Evolutionary conservation across 30 jellyfish, hydroid and myxozoan genomes (phyloP), one percentile per base, ranked within the genome.

Genomic region (Pelagia noctiluca): DNA sequence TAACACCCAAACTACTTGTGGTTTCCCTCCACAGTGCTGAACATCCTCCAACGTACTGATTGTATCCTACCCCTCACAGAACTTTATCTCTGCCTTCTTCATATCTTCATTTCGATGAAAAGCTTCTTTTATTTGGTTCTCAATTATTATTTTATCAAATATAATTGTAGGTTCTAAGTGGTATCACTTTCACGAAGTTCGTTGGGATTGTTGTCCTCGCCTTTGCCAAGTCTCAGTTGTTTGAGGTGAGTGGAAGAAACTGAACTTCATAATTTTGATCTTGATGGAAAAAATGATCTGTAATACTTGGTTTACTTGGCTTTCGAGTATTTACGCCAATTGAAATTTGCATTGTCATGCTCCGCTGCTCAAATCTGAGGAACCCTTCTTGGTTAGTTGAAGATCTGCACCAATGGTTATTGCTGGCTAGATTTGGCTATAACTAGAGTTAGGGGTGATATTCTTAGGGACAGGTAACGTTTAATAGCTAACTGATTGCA

Each of bases 181-280:
- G 99, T 3, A 94, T 94, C 36, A 88, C 99, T 18, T 48, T 94
- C 11, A 94, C 99, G 23, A 94, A 94, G 54, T 80, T 88, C 29
- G 89, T 89, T 48, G 99, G 99, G 3, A 92, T 94, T 21, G 65
- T 90, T 29, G 97, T 94, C 11, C 81, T 94, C 37, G 75, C 90
- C 29, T 88, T 94, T 60, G 89, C 99, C n/a, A 88, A 88, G 54
- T 94, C 99, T 4, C 93, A 94, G 90, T 23, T 94, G 67, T 94
- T 94, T 49, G 97, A 94, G 97, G 97, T 93, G 63, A 32, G 84
- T 71, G 21, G 23, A 22, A 22, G 11, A 10, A n/a, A 3, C 30
- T 0, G 16, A 16, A 42, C 57, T 5, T 42, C 12, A 5, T 42
- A 42, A 16, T 8, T 5, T 5, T 42, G 12, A 8, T 42, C 57